A percentile compares a stretch with the other conserved stretches of the same genome.
Evolutionary conservation across 1,140 invertebrate genomes (phyloP).

Genomic region (Zaprionus ghesquierei): DNA sequence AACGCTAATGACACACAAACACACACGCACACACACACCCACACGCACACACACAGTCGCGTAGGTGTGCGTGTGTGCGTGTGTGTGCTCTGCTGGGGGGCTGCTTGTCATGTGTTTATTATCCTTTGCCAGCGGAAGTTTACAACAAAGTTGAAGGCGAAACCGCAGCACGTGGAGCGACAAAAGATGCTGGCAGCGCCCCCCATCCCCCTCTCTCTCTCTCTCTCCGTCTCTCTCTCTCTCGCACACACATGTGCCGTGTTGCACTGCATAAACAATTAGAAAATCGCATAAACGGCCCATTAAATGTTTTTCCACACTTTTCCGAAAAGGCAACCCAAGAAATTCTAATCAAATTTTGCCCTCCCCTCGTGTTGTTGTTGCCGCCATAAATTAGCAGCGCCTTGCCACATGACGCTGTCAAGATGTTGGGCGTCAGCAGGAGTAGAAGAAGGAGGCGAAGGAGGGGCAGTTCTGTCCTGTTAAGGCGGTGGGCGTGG

Average conservation of each 20-base stretch:
- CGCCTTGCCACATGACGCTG: conserved; percentile 40
- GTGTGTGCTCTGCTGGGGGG: conserved; percentile 29
- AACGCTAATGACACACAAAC: conserved; percentile 49
- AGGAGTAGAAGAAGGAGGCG: not conserved
- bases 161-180: conserved; percentile 36
- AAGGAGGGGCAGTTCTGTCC: not conserved
- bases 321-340: conserved; percentile 8
- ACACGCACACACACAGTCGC: conserved; percentile 11
- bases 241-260: conserved; percentile 1
- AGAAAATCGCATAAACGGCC: conserved; percentile 50
- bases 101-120: conserved; percentile 51
- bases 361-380: conserved; percentile 11
- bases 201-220: not conserved
- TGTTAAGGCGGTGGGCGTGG: conserved; percentile 25
- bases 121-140: conserved; percentile 54
- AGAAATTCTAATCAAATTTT: conserved; percentile 46
- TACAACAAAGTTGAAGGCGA: conserved; percentile 42
- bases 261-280: conserved; percentile 50
- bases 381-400: conserved; percentile 38
- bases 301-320: conserved; percentile 41
- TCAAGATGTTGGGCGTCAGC: conserved; percentile 7
- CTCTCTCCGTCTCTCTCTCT: not conserved
- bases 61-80: conserved; percentile 20
- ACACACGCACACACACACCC: conserved; percentile 17
- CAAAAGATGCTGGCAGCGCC: conserved; percentile 40